A percentile compares a stretch with the other conserved stretches of the same genome.
These are phyloP conservation scores for Lithophane ornitopus DNA, from an alignment of 2,888 invertebrate genomes.

Conservation along the genomic window DNA sequence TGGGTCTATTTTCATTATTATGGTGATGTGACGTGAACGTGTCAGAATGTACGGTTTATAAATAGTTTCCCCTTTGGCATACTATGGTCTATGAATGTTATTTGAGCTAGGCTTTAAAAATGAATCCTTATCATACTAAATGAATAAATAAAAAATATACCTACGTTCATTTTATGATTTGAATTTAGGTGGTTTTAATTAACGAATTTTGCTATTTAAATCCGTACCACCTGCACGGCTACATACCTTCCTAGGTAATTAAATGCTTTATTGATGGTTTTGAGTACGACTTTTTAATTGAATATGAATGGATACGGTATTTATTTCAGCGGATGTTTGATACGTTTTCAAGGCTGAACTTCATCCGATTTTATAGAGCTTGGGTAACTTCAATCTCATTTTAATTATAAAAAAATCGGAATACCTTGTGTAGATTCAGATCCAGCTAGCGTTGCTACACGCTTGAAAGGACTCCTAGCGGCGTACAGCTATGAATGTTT, in stretches of 20 bases:
- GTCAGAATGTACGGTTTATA: background rate
- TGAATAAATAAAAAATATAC: background rate
- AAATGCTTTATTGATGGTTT: background rate
- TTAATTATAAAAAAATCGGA: background rate
- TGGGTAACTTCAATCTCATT: background rate
- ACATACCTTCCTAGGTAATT: background rate
- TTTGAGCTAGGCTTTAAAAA: background rate
- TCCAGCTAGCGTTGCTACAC: background rate
- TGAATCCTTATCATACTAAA: background rate
- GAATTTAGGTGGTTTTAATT: background rate
- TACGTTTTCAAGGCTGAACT: background rate
- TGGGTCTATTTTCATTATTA: conserved; percentile 41
- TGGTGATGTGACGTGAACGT: conserved; percentile 5
- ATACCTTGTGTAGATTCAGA: background rate
- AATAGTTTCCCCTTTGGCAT: conserved; percentile 16
- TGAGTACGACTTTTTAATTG: background rate
- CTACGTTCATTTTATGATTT: background rate
- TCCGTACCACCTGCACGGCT: background rate
- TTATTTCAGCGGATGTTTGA: background rate
- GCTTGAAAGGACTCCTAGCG: conserved; percentile 3
- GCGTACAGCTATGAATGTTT: conserved; percentile 21
- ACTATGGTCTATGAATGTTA: background rate
- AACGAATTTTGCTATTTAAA: background rate
- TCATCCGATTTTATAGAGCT: background rate
- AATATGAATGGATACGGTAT: background rate